Percentiles rank a stretch among this genome's conserved stretches.
These are phyloP conservation scores for Stomorhina lunata DNA, from an alignment of 2,888 invertebrate species.

Conservation along the genomic window DNA sequence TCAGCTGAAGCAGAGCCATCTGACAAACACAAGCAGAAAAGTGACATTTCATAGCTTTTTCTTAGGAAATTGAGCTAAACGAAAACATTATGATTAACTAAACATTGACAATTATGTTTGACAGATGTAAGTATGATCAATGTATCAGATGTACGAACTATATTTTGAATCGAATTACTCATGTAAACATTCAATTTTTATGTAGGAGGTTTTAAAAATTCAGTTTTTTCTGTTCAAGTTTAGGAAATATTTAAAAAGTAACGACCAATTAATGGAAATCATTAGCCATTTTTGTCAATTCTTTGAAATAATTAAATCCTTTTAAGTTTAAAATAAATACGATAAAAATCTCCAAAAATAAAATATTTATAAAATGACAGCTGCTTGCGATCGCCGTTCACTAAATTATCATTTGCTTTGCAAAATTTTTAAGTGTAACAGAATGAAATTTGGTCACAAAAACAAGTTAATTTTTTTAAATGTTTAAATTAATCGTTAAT, in stretches of 20 bases:
- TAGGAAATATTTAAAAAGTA: no score
- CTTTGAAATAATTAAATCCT: slow-evolving; percentile 42
- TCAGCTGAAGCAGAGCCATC: no score
- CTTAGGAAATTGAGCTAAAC: no score
- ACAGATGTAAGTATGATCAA: slow-evolving; percentile 3
- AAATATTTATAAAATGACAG: slow-evolving; percentile 13
- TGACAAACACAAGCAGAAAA: slow-evolving; percentile 42
- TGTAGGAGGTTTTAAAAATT: no score
- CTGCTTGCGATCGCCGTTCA: slow-evolving; percentile 2
- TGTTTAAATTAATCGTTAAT: slow-evolving; percentile 36
- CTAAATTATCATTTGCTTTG: slow-evolving; percentile 12
- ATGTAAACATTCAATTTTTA: no score
- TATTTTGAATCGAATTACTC: no score
- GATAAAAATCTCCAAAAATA: not conserved
- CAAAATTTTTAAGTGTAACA: not conserved
- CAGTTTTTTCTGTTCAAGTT: no score
- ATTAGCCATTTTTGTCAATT: slow-evolving; percentile 4
- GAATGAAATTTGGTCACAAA: not conserved
- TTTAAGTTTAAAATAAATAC: slow-evolving; percentile 23
- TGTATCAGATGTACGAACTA: no score
- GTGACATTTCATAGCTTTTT: not conserved
- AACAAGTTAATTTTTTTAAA: slow-evolving; percentile 9
- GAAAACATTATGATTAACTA: no score
- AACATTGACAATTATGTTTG: slow-evolving; percentile 17
- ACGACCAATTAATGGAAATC: not conserved